Base-by-base conservation (phyloP, 1,140 invertebrate genomes). In the Drosophila trapezifrons region DNA sequence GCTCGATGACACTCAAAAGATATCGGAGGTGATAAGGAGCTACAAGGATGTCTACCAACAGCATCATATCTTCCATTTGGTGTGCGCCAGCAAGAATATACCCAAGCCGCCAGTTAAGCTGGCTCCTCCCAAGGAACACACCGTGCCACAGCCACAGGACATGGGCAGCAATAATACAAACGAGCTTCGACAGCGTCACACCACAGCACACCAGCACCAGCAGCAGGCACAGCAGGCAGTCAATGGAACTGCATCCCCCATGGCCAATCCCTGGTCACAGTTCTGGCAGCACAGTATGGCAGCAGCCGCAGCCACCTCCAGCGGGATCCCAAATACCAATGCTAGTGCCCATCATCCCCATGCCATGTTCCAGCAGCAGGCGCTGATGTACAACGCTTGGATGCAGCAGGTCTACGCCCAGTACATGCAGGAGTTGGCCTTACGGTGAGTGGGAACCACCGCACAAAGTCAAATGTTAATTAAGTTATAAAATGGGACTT, bases 351-450 rank as follows among this genome's bases (percentile, higher is more conserved):
- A 60, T 37, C 15, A 42, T 54, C 37, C 58, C 7, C 78, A 76
- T 9, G 49, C 46, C 47, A 27, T 49, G 45, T 43, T 76, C 47
- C 74, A 86, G 42, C 84, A 90, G 35, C 87, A 90, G 59, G 74
- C 69, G 1, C 27, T 91, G 15, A 59, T 92, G 32, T 91, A 91
- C 46, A 91, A 83, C 42, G 80, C 65, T 15, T 95, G 94, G 95
- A 95, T 98, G 94, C 96, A 97, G 85, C 96, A 98, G 77, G 95
- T 96, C 10, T 98, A 98, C 92, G 93, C 95, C 18, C 95, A 97
- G 89, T 97, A 98, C 92, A 95, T 97, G 93, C 94, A 95, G 47
- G 96, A 97, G 79, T 97, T 97, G 90, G 95, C 96, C 93, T 95
- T 97, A 85, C 92, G 96, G 96, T 93, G 81, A 93, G 92, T 92